Evolutionary conservation across 1,140 invertebrate species (phyloP).

Genomic region (Euwallacea fornicatus): DNA sequence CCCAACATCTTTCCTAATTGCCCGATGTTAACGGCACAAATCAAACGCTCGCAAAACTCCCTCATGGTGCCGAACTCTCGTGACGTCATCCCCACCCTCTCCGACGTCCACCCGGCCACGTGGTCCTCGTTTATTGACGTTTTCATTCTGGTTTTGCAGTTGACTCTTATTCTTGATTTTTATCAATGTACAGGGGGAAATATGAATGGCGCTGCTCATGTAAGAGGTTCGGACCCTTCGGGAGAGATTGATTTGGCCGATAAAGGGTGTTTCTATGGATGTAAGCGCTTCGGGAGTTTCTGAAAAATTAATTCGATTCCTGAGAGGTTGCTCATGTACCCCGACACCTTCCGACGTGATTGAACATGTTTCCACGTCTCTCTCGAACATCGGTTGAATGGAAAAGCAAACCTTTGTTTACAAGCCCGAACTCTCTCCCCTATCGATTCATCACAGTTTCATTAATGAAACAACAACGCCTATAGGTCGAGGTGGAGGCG

Average conservation of each 20-base stretch:
- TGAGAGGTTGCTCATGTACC: too few relatives aligned
- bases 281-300: too few relatives aligned
- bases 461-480: slow-evolving; percentile 30
- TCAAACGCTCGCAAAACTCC: too few relatives aligned
- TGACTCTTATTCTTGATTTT: neutral
- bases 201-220: neutral
- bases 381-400: too few relatives aligned
- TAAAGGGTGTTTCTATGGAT: too few relatives aligned
- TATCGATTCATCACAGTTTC: slow-evolving; percentile 22
- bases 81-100: neutral
- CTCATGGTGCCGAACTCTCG: neutral
- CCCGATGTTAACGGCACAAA: neutral
- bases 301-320: too few relatives aligned
- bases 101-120: neutral
- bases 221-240: neutral
- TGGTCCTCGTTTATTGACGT: slow-evolving; percentile 3
- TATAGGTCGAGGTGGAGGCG: slow-evolving; percentile 6
- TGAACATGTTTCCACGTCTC: too few relatives aligned
- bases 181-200: neutral
- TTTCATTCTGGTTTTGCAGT: slow-evolving; percentile 5
- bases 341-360: too few relatives aligned
- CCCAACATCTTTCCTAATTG: neutral
- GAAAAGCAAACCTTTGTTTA: neutral
- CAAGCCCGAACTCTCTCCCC: neutral
- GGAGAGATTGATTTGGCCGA: too few relatives aligned